Percentiles rank a stretch among this genome's conserved stretches.
These are phyloP conservation scores for Sebastes nivosus DNA, from an alignment of 2,797 vertebrate genomes.

Conservation along the genomic window DNA sequence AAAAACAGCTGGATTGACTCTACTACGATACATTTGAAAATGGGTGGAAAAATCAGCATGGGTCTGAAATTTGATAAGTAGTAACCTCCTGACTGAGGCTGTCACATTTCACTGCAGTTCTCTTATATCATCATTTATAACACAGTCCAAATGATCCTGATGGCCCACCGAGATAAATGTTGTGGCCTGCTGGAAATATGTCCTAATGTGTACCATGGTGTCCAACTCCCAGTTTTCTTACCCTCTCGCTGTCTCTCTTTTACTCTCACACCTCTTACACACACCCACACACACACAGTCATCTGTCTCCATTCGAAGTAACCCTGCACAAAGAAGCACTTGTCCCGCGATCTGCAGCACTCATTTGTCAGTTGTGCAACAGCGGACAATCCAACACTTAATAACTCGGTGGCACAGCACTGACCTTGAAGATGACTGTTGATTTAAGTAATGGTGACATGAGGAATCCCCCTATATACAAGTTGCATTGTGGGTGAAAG, in stretches of 20 bases:
- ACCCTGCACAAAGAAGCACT: constrained; percentile 72
- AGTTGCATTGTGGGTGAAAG: constrained; percentile 28
- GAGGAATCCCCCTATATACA: constrained; percentile 51
- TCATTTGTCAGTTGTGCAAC: constrained; percentile 76
- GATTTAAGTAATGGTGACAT: constrained; percentile 60
- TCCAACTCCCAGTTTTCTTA: constrained; percentile 27
- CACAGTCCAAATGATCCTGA: constrained; percentile 39
- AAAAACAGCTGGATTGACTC: constrained; percentile 26
- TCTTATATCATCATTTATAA: constrained; percentile 52
- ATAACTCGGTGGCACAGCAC: constrained; percentile 58
- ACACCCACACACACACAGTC: constrained; percentile 35
- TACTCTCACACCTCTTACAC: constrained; percentile 23
- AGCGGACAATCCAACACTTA: constrained; percentile 58
- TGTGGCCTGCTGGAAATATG: constrained; percentile 42
- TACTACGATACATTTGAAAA: constrained; percentile 23
- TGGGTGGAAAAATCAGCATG: constrained; percentile 14
- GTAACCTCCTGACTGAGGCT: constrained; percentile 29
- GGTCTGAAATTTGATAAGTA: constrained; percentile 50
- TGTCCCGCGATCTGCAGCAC: constrained; percentile 54
- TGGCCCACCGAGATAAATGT: constrained; percentile 56
- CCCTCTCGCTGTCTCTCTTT: constrained; percentile 21
- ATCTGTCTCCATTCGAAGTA: constrained; percentile 70
- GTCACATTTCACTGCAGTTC: constrained; percentile 49
- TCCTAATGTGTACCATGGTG: constrained; percentile 40
- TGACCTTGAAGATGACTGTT: constrained; percentile 65